Conservation (phyloP, 2,113 vertebrate genomes). For the Galbula dea region DNA sequence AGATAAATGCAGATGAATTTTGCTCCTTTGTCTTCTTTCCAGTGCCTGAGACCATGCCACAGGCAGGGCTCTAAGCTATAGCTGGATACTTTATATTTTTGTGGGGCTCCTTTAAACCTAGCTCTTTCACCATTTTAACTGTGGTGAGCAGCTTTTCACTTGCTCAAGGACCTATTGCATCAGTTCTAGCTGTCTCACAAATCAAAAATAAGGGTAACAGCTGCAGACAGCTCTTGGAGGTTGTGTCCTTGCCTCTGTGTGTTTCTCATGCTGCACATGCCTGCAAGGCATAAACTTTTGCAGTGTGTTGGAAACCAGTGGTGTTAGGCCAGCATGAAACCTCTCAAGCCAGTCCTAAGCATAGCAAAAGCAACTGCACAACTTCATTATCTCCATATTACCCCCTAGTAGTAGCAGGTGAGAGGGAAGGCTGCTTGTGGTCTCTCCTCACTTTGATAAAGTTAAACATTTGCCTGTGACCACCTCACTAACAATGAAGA, state of each 20-base stretch:
- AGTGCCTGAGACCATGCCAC: not conserved
- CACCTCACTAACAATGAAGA: not conserved
- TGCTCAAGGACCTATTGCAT: not conserved
- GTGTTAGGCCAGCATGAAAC: not conserved
- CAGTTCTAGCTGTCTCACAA: not conserved
- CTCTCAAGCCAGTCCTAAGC: not conserved
- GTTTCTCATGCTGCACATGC: not conserved
- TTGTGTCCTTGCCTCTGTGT: not conserved
- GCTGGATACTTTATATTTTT: not conserved
- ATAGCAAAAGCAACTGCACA: not conserved
- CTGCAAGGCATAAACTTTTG: not conserved
- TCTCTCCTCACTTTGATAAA: not conserved
- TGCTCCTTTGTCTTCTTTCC: not conserved
- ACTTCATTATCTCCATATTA: not conserved
- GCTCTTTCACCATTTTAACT: fast-evolving
- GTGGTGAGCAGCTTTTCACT: not conserved
- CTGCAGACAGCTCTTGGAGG: not conserved
- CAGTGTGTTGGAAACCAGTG: not conserved
- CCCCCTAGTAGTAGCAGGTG: not conserved
- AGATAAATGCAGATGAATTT: not conserved
- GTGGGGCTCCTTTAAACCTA: not conserved
- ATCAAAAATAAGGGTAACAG: not conserved
- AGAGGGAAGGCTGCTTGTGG: not conserved
- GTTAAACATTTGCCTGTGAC: not conserved
- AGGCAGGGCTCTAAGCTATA: not conserved